phyloP scores from a whole-genome alignment of 2,113 vertebrate species.

The Pycnonotus jocosus region DNA sequence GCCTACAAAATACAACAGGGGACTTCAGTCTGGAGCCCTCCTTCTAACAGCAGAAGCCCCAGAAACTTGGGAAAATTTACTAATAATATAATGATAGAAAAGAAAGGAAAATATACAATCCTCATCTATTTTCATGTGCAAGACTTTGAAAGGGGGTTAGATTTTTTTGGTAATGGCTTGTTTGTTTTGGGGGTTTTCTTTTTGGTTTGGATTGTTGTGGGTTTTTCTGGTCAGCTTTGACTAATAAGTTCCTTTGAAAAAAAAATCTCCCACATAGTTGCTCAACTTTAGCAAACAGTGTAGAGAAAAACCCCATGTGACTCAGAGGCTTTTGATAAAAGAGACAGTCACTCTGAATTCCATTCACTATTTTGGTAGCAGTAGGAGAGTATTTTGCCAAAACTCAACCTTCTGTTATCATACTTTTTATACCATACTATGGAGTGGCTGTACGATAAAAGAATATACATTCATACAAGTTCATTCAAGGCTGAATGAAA shows the following conservation, averaged over 20 bases:
- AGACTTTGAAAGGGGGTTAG: not conserved
- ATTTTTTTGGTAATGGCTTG: not conserved
- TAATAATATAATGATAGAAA: not conserved
- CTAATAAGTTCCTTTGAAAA: not conserved
- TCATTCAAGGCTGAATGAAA: not conserved
- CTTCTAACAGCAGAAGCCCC: not conserved
- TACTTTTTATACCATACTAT: not conserved
- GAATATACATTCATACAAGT: not conserved
- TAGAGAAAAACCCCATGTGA: not conserved
- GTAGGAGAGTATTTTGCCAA: not conserved
- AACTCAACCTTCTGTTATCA: not conserved
- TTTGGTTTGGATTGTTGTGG: not conserved
- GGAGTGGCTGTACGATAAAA: not conserved
- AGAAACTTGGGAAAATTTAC: not conserved
- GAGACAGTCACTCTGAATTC: not conserved
- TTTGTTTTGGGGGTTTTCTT: not conserved
- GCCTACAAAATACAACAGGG: not conserved
- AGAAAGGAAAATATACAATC: not conserved
- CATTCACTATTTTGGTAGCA: not conserved
- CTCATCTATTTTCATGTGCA: not conserved
- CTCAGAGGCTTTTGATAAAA: slow-evolving; percentile 8
- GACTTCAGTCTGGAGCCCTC: not conserved
- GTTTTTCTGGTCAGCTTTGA: not conserved
- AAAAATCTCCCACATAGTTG: not conserved
- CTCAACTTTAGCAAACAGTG: slow-evolving; percentile 34